A percentile compares a stretch with the other conserved stretches of the same genome.
phyloP scores from a whole-genome alignment of 2,113 vertebrate species.

The Microtus pennsylvanicus region DNA sequence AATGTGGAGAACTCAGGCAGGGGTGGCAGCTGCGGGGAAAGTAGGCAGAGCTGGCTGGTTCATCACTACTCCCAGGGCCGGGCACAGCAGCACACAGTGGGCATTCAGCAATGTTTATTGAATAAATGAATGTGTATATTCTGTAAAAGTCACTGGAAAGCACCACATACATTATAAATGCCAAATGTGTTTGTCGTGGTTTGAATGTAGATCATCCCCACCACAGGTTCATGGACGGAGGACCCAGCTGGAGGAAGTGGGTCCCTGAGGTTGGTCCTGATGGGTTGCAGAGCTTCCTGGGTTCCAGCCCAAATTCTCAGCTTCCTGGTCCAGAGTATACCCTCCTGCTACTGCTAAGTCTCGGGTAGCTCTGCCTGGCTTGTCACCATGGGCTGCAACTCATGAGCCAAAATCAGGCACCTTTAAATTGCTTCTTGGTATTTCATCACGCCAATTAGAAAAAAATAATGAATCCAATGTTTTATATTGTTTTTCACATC shows the following conservation, averaged over 20 bases:
- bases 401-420: not conserved
- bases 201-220: no score
- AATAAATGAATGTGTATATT: not conserved
- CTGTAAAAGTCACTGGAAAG: not conserved
- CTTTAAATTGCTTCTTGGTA: not conserved
- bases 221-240: not conserved
- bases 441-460: not conserved
- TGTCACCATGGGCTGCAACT: not conserved
- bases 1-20: not conserved
- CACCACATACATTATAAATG: not conserved
- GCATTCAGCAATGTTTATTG: not conserved
- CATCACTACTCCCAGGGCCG: not conserved
- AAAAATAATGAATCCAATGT: not conserved
- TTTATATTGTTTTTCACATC: not conserved
- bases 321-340: not conserved
- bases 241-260: not conserved
- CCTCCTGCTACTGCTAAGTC: not conserved
- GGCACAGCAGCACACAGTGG: not conserved
- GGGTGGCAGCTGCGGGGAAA: accelerated
- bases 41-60: not conserved
- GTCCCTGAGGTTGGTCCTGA: not conserved
- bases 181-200: not conserved
- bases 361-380: not conserved
- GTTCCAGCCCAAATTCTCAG: not conserved
- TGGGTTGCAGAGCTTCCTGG: not conserved